phyloP scores from a whole-genome alignment of 2,888 invertebrate species.

The Acheta domesticus region DNA sequence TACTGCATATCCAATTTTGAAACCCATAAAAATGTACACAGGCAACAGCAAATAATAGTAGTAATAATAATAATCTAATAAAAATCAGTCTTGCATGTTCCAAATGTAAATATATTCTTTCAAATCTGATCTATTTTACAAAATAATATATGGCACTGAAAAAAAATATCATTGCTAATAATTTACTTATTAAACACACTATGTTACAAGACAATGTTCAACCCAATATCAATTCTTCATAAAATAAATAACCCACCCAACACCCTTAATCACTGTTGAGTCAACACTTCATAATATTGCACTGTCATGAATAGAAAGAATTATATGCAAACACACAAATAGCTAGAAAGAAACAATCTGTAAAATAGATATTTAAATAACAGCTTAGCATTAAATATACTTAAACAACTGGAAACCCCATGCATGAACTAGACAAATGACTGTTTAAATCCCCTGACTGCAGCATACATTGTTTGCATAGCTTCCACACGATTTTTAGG shows the following conservation, averaged over 20 bases:
- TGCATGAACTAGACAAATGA: constrained; percentile 18
- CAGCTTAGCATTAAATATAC: not conserved
- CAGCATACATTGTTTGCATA: not conserved
- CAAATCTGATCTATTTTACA: not conserved
- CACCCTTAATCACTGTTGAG: not conserved
- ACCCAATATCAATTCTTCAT: not conserved
- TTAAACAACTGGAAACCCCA: not conserved
- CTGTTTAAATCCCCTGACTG: constrained; percentile 18
- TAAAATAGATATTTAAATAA: not conserved
- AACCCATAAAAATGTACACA: constrained; percentile 20
- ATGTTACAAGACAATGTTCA: not conserved
- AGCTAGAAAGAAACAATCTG: not conserved
- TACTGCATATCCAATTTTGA: not conserved
- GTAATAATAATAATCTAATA: constrained; percentile 8
- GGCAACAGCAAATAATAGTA: not conserved
- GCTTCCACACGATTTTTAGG: constrained; percentile 5
- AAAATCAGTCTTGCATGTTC: constrained; percentile 12
- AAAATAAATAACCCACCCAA: not conserved
- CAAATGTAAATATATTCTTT: not conserved
- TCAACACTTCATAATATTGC: constrained; percentile 3
- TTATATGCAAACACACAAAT: not conserved
- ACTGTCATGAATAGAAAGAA: constrained; percentile 2
- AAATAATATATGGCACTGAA: constrained; percentile 22
- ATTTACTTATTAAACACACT: constrained; percentile 11
- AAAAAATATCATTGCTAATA: constrained; percentile 18